Evolutionary conservation across 1,140 invertebrate genomes (phyloP).

Genomic region (Apis florea): DNA sequence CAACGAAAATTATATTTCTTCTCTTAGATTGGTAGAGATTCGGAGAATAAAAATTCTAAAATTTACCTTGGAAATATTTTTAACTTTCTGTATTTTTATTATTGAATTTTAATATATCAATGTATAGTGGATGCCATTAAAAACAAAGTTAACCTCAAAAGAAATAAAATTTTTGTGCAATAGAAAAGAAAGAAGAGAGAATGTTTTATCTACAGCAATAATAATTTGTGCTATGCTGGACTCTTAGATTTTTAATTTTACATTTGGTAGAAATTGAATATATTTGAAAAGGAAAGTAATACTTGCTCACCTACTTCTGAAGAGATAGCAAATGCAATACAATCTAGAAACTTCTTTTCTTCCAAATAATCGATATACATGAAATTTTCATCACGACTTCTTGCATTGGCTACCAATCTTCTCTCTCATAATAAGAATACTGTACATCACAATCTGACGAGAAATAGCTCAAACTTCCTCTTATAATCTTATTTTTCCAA

Average conservation of each 20-base stretch:
- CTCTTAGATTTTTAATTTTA: not conserved
- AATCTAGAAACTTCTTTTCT: constrained; percentile 32
- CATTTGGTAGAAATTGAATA: not conserved
- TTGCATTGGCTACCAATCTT: not conserved
- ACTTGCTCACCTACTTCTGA: constrained; percentile 40
- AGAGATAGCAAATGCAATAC: not conserved
- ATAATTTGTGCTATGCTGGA: not conserved
- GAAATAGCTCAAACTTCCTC: not conserved
- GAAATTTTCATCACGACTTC: not conserved
- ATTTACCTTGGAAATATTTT: too few relatives aligned
- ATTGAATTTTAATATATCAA: too few relatives aligned
- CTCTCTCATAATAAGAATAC: too few relatives aligned
- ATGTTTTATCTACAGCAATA: not conserved
- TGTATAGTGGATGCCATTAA: too few relatives aligned
- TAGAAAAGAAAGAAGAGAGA: not conserved
- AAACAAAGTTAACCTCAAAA: too few relatives aligned
- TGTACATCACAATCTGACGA: not conserved
- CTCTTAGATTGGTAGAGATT: too few relatives aligned
- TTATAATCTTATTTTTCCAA: too few relatives aligned
- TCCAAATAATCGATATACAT: not conserved
- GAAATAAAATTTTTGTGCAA: not conserved
- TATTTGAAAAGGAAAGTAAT: constrained; percentile 48
- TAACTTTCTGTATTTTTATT: too few relatives aligned
- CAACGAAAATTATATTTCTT: too few relatives aligned
- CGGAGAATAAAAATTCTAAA: too few relatives aligned